These are phyloP conservation scores for Peromyscus polionotus DNA, from an alignment of 2,113 vertebrate species.

Conservation along the genomic window DNA sequence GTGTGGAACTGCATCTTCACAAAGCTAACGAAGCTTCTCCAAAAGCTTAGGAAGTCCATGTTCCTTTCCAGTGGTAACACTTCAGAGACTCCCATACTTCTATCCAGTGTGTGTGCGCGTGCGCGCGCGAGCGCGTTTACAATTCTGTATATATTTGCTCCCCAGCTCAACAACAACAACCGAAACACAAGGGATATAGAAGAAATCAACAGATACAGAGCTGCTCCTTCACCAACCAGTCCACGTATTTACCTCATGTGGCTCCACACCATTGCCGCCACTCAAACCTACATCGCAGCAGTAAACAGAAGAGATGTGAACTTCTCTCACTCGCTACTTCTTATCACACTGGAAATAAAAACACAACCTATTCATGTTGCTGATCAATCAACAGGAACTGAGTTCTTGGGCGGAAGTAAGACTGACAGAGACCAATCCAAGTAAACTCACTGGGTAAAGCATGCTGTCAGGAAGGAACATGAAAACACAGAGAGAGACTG, in stretches of 20 bases:
- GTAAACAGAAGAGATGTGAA: neutral
- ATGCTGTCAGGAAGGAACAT: neutral
- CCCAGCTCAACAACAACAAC: neutral
- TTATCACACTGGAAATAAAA: neutral
- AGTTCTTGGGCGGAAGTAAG: constrained; percentile 22
- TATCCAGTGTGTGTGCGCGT: neutral
- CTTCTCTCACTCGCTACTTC: neutral
- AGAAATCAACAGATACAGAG: neutral
- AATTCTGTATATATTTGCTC: neutral
- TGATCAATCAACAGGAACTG: neutral
- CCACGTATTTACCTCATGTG: neutral
- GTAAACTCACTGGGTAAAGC: neutral
- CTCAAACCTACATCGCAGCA: neutral
- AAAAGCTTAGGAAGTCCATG: neutral
- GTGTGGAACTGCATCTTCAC: neutral
- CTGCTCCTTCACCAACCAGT: neutral
- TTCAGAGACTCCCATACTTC: neutral
- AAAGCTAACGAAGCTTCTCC: neutral
- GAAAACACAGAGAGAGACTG: neutral
- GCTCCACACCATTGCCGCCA: too few species aligned
- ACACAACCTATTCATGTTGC: neutral
- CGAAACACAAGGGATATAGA: neutral
- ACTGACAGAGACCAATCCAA: neutral
- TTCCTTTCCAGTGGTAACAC: neutral
- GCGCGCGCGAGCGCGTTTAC: too few species aligned